Evolutionary conservation across 2,888 invertebrate species (phyloP).

Genomic region (Eudemis profundana): DNA sequence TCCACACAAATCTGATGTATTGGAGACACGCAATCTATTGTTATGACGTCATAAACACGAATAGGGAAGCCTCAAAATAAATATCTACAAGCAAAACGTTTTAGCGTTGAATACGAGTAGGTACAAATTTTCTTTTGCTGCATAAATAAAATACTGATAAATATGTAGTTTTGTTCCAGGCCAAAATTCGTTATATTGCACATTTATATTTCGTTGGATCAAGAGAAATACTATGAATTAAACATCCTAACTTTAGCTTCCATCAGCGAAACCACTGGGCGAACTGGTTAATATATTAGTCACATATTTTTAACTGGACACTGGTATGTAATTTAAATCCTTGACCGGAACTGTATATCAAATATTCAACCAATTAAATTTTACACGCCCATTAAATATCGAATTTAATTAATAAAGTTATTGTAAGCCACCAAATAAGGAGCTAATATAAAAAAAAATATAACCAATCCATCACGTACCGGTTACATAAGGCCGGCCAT

Average conservation of each 20-base stretch:
- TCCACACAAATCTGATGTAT: constrained; percentile 47
- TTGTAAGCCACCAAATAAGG: constrained; percentile 29
- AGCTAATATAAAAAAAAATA: constrained; percentile 11
- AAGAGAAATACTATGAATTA: too few species aligned
- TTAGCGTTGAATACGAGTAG: too few species aligned
- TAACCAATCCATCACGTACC: constrained; percentile 15
- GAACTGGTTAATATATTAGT: too few species aligned
- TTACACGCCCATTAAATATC: constrained; percentile 25
- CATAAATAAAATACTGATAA: too few species aligned
- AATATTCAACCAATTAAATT: constrained; percentile 23
- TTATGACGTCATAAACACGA: constrained; percentile 53
- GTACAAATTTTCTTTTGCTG: too few species aligned
- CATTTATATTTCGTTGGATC: too few species aligned
- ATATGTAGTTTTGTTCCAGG: too few species aligned
- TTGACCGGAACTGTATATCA: constrained; percentile 25
- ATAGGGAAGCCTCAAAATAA: constrained; percentile 14
- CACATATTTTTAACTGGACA: too few species aligned
- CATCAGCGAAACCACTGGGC: too few species aligned
- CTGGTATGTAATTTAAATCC: constrained; percentile 13
- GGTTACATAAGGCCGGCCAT: constrained; percentile 16
- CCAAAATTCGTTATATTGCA: too few species aligned
- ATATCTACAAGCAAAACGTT: constrained; percentile 1
- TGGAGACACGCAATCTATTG: constrained; percentile 61
- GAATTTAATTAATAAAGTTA: constrained; percentile 26
- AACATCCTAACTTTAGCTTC: too few species aligned